Conservation (phyloP, 2,113 vertebrate species). For the Calcarius ornatus region DNA sequence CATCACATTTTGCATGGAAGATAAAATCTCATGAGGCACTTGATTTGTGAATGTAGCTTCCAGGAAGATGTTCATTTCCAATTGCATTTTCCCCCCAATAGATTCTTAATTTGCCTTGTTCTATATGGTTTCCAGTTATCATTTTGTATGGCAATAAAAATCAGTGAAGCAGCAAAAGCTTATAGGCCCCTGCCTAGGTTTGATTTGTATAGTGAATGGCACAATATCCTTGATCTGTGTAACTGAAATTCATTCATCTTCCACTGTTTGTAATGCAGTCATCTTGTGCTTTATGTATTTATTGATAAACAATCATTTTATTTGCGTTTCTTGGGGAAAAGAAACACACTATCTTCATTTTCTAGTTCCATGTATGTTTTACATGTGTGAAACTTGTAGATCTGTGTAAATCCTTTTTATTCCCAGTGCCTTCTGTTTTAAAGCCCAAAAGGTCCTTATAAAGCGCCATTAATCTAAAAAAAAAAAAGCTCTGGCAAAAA, state of each 20-base stretch:
- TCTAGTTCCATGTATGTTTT: background rate
- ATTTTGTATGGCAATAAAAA: slow-evolving; percentile 58
- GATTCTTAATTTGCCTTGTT: slow-evolving; percentile 69
- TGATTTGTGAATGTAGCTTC: slow-evolving; percentile 4
- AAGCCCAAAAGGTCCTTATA: background rate
- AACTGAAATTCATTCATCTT: slow-evolving; percentile 56
- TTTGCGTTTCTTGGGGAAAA: background rate
- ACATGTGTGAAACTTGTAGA: background rate
- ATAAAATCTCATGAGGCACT: slow-evolving; percentile 45
- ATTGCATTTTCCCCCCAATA: slow-evolving; percentile 29
- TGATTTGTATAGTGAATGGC: slow-evolving; percentile 49
- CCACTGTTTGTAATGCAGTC: background rate
- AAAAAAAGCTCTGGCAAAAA: background rate
- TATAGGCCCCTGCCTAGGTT: slow-evolving; percentile 19
- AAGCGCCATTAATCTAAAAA: background rate
- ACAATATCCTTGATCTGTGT: background rate
- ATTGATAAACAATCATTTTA: slow-evolving; percentile 58
- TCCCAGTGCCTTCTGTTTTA: background rate
- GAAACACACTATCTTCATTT: background rate
- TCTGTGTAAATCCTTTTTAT: background rate
- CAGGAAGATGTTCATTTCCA: slow-evolving; percentile 43
- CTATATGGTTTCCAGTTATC: slow-evolving; percentile 56
- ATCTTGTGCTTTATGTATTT: slow-evolving; percentile 26
- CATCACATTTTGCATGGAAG: background rate
- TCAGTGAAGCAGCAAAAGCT: slow-evolving; percentile 50